A percentile compares a stretch with the other conserved stretches of the same genome.
Evolutionary conservation across 2,113 vertebrate species (phyloP).

Genomic region (Tetrax tetrax): DNA sequence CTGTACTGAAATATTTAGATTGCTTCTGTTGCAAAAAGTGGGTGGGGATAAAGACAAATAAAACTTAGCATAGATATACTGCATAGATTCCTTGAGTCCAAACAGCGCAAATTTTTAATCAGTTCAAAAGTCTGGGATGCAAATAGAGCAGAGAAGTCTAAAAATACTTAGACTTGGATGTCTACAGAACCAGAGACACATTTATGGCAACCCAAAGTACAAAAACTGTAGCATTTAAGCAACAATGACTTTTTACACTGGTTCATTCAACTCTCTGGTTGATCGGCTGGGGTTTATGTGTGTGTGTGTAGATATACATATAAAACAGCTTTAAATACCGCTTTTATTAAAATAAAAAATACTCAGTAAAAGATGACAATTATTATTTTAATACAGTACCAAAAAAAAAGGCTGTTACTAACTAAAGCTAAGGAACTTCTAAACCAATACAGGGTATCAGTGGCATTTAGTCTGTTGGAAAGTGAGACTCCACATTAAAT

Average conservation of each 20-base stretch:
- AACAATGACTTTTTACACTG: neutral
- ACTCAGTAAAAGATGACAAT: neutral
- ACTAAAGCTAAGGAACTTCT: neutral
- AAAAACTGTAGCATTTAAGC: neutral
- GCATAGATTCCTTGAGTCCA: neutral
- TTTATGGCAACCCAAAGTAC: neutral
- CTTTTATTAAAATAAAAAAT: neutral
- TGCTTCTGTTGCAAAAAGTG: neutral
- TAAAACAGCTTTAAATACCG: neutral
- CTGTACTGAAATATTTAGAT: neutral
- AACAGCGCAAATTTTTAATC: neutral
- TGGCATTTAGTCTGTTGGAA: neutral
- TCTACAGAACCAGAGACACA: neutral
- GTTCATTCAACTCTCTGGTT: neutral
- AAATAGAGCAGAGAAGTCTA: neutral
- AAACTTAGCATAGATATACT: neutral
- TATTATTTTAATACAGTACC: neutral
- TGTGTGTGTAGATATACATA: too few species aligned
- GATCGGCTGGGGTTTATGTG: rapidly evolving
- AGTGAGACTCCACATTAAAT: neutral
- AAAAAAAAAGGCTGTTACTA: neutral
- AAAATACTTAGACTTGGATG: neutral
- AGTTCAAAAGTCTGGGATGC: neutral
- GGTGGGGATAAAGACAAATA: neutral
- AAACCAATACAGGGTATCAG: neutral